Evolutionary conservation across 2,797 vertebrate species (phyloP).

Genomic region (Spondyliosoma cantharus): DNA sequence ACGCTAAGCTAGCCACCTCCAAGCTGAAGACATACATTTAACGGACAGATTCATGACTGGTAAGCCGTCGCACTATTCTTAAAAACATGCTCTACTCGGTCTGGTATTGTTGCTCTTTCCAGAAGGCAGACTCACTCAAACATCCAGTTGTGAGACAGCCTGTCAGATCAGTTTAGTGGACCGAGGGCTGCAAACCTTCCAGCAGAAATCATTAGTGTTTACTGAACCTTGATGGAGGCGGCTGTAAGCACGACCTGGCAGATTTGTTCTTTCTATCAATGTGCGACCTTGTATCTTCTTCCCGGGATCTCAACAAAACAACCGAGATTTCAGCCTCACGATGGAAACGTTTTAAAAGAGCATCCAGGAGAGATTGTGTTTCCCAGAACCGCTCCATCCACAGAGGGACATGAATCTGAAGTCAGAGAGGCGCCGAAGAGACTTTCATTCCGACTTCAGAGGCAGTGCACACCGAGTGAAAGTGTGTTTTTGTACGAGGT

Average conservation of each 20-base stretch:
- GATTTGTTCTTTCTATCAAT: slow-evolving; percentile 16
- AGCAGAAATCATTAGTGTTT: slow-evolving; percentile 42
- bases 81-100: no score
- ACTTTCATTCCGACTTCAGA: slow-evolving; percentile 4
- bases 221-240: slow-evolving; percentile 34
- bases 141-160: neutral
- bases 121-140: neutral
- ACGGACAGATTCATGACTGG: neutral
- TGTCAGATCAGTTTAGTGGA: slow-evolving; percentile 11
- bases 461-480: slow-evolving; percentile 9
- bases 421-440: neutral
- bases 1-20: neutral
- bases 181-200: neutral
- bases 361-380: neutral
- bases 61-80: neutral
- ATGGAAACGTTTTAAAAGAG: neutral
- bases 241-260: slow-evolving; percentile 27
- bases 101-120: neutral
- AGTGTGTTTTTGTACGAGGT: slow-evolving; percentile 14
- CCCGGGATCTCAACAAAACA: neutral
- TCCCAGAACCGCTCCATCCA: slow-evolving; percentile 6
- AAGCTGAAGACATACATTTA: neutral
- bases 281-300: neutral
- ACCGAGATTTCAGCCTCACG: neutral
- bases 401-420: slow-evolving; percentile 17